Evolutionary conservation across 2,113 vertebrate genomes (phyloP).

Genomic region (Cranoglanis bouderius): DNA sequence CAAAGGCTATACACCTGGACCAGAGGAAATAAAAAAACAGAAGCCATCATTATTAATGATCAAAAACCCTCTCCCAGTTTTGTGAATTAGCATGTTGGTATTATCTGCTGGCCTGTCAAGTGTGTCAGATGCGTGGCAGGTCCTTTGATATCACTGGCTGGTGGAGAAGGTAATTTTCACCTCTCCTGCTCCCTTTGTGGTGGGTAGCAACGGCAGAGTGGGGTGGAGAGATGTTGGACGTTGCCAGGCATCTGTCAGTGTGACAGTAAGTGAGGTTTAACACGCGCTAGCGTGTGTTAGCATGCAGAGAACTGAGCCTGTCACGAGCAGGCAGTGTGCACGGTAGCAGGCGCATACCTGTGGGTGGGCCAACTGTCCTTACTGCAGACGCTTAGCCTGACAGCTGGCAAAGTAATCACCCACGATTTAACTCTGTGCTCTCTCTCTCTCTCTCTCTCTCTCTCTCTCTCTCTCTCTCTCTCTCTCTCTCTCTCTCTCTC

Average conservation of each 20-base stretch:
- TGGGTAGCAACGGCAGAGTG: slow-evolving; percentile 44
- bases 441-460: slow-evolving; percentile 49
- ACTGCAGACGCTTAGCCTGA: slow-evolving; percentile 65
- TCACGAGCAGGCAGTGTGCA: slow-evolving; percentile 55
- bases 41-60: slow-evolving; percentile 44
- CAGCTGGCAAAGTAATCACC: slow-evolving; percentile 60
- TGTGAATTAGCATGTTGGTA: slow-evolving; percentile 50
- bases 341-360: slow-evolving; percentile 68
- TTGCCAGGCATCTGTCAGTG: slow-evolving; percentile 56
- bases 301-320: slow-evolving; percentile 67
- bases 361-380: slow-evolving; percentile 74
- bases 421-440: slow-evolving; percentile 47
- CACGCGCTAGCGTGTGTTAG: slow-evolving; percentile 57
- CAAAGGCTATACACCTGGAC: slow-evolving; percentile 34
- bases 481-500: slow-evolving; percentile 27
- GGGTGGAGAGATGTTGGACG: slow-evolving; percentile 56
- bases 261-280: slow-evolving; percentile 61
- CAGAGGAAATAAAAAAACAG: slow-evolving; percentile 29
- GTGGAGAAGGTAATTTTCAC: slow-evolving; percentile 60
- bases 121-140: slow-evolving; percentile 49
- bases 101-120: slow-evolving; percentile 51
- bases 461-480: slow-evolving; percentile 30
- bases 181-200: slow-evolving; percentile 60
- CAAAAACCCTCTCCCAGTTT: slow-evolving; percentile 36
- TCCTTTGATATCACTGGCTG: slow-evolving; percentile 58